Evolutionary conservation across 2,797 vertebrate species (phyloP).

Genomic region (Artibeus jamaicensis): DNA sequence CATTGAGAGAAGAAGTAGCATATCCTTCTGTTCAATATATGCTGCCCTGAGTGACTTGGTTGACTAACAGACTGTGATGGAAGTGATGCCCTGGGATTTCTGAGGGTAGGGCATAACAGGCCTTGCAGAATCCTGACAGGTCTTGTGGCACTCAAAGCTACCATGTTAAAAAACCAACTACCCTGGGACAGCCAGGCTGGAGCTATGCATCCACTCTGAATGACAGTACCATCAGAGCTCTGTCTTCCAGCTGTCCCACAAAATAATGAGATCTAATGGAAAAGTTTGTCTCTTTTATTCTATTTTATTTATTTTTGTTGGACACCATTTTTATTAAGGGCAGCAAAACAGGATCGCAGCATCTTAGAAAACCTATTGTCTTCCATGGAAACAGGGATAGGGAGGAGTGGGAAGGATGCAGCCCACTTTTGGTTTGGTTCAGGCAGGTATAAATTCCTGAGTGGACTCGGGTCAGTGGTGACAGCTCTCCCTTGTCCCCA

Average conservation of each 20-base stretch:
- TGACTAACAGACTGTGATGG: not conserved
- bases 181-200: not conserved
- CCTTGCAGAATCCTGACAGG: not conserved
- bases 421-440: conserved; percentile 70
- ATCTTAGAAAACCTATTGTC: conserved; percentile 72
- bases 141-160: not conserved
- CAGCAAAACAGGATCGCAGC: conserved; percentile 81
- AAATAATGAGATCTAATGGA: not conserved
- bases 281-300: not conserved
- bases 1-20: not conserved
- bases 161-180: not conserved
- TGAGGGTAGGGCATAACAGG: not conserved
- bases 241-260: not conserved
- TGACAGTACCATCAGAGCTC: not conserved
- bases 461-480: conserved; percentile 65
- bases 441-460: conserved; percentile 78
- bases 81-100: not conserved
- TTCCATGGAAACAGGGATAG: conserved; percentile 42
- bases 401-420: conserved; percentile 44
- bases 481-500: conserved; percentile 22
- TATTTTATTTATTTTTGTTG: not conserved
- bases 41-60: not conserved
- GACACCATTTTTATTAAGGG: conserved; percentile 85
- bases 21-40: not conserved
- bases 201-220: not conserved